Base-by-base conservation (phyloP, 2,888 invertebrate species). In the Cenopis cana region DNA sequence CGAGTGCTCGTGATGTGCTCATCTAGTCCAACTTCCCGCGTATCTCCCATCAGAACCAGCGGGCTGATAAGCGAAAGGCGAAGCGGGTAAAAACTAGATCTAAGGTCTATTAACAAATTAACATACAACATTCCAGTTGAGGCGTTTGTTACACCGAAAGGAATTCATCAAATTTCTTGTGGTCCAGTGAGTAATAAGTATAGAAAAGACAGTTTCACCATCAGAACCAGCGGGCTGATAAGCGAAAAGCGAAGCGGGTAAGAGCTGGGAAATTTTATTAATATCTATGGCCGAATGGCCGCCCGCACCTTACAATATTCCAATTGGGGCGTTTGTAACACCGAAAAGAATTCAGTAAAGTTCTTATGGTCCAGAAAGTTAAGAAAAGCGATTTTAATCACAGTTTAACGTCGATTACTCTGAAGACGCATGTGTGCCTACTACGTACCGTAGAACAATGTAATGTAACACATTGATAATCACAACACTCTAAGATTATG, bases 141-240 rank as follows among this genome's bases (percentile, higher is more conserved):
- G 29, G 29, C 5, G 29, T 29, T 29, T 29, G 29, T 29, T 2
- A 29, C 3, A 29, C 29, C 29, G 29, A 29, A 29, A 29, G 29
- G 29, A 29, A 29, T 29, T 29, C 29, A 29, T 29, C 29, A 29
- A 29, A 52, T 18, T 8, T 52, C 50, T 10, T 52, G 9, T 11
- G 8, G 9, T 20, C 18, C 24, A 20, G 24, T 24, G n/a, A n/a
- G n/a, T n/a, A n/a, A n/a, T n/a, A n/a, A n/a, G 29, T 29, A 5
- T 29, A 5, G 2, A 29, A 29, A 29, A 29, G 29, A 5, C 5
- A 5, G 29, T 29, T n/a, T n/a, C n/a, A 99, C 94, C 99, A 99
- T 91, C 99, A 99, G 94, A 99, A 98, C 94, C 99, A 99, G 93
- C 94, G 99, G 79, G 99, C 99, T 56, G 99, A 99, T 90, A 99